Conservation (phyloP, 1,140 invertebrate genomes). For the Ceratoteleas bidentatus region DNA sequence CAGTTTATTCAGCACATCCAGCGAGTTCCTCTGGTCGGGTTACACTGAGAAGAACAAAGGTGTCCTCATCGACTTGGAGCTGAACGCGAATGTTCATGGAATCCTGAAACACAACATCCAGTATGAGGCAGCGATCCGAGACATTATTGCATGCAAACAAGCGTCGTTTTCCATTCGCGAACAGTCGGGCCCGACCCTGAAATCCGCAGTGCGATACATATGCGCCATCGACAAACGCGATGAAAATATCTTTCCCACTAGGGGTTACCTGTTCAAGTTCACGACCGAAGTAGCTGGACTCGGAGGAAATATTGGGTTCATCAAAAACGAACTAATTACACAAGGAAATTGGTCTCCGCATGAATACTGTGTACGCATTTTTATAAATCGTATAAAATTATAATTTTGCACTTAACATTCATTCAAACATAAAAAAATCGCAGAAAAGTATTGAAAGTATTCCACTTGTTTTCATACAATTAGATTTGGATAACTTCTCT, state of each 20-base stretch:
- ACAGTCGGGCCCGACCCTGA: conserved; percentile 91
- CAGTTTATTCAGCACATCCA: conserved; percentile 86
- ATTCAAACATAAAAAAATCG: not conserved
- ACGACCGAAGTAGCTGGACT: conserved; percentile 91
- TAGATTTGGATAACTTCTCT: no score
- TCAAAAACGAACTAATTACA: conserved; percentile 90
- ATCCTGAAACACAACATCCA: conserved; percentile 88
- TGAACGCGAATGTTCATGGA: conserved; percentile 83
- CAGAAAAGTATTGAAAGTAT: no score
- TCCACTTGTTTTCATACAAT: no score
- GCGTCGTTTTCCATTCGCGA: conserved; percentile 90
- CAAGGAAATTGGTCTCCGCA: conserved; percentile 88
- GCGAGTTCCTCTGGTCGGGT: conserved; percentile 90
- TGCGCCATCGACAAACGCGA: conserved; percentile 90
- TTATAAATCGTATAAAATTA: conserved; percentile 10
- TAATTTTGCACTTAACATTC: no score
- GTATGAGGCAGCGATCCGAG: conserved; percentile 91
- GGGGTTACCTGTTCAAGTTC: conserved; percentile 86
- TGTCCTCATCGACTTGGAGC: conserved; percentile 84
- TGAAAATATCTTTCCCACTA: conserved; percentile 88
- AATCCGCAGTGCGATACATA: conserved; percentile 91
- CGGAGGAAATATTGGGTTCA: conserved; percentile 92
- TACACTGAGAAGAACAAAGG: conserved; percentile 87
- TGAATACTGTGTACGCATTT: conserved; percentile 85
- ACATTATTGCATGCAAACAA: conserved; percentile 84